Base-by-base conservation (phyloP, 2,113 vertebrate species). In the Oreochromis spilurus region DNA sequence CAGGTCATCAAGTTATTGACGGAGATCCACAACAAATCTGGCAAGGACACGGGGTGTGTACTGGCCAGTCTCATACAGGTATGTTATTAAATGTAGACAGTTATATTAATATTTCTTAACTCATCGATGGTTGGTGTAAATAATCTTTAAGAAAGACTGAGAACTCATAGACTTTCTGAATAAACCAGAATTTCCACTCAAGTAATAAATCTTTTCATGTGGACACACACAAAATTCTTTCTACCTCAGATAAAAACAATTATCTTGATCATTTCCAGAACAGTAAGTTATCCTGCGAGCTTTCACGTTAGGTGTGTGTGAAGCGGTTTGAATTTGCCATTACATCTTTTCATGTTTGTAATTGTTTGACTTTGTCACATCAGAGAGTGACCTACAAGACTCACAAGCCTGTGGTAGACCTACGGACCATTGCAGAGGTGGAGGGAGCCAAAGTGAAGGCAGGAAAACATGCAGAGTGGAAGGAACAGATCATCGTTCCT, bases 1-100 rank as follows among this genome's bases (percentile, higher is more conserved):
- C 99, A 99, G 93, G 96, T 97, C 54, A 97, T 99, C 93, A 96
- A 97, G 91, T 96, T 99, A 5, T 96, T 97, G 55, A 97, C 97
- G 0, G 97, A 98, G 94, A 97, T 99, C 3, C 97, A 99, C 92
- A 99, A 99, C 96, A 98, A 99, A 81, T 99, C 99, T 0, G 98
- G 99, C 84, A 98, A 98, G 80, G 98, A 99, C 96, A 98, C 98
- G 0, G 95, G 98, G 4, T 97, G 95, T 1, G 97, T 99, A 75
- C 95, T 98, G 81, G 99, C 99, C 85, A 98, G 97, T 82, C 97
- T 99, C 86, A 97, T 99, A 85, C 99, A 99, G 98, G 98, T 99
- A 79, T 26, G 53, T 36, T 29, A 34, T 12, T 79, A 3, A 43
- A 57, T 26, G 12, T 43, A 21, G 16, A 29, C 14, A 10, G 26